These are phyloP conservation scores for Sprattus sprattus DNA, from an alignment of 2,113 vertebrate species.

Conservation along the genomic window DNA sequence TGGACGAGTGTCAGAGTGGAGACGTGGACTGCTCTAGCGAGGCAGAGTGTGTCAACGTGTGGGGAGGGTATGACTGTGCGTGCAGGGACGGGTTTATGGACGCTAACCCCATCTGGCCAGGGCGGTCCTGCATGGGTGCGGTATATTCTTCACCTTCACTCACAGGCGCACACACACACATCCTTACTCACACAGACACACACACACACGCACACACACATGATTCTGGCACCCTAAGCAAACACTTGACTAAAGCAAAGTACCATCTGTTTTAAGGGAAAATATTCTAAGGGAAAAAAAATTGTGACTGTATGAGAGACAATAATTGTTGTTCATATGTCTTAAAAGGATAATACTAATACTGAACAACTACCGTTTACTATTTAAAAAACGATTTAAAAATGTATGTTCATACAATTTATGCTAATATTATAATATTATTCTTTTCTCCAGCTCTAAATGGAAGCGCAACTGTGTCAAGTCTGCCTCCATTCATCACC, in stretches of 20 bases:
- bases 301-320: neutral
- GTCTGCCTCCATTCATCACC: neutral
- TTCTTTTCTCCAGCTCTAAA: neutral
- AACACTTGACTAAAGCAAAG: neutral
- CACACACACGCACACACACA: neutral
- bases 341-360: neutral
- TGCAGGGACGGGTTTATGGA: slow-evolving; percentile 66
- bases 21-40: slow-evolving; percentile 74
- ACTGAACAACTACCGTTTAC: no score
- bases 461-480: neutral
- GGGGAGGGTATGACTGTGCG: slow-evolving; percentile 74
- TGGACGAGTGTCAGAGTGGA: slow-evolving; percentile 71
- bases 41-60: slow-evolving; percentile 72
- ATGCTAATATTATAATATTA: neutral
- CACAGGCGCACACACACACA: neutral
- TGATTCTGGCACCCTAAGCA: no score
- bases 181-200: neutral
- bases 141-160: slow-evolving; percentile 22
- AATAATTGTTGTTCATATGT: neutral
- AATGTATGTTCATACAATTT: neutral
- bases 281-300: no score
- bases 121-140: slow-evolving; percentile 76
- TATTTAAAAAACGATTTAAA: neutral
- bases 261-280: neutral
- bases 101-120: slow-evolving; percentile 60